phyloP scores from a whole-genome alignment of 2,888 invertebrate genomes.

The Phoenoteleia sp. region DNA sequence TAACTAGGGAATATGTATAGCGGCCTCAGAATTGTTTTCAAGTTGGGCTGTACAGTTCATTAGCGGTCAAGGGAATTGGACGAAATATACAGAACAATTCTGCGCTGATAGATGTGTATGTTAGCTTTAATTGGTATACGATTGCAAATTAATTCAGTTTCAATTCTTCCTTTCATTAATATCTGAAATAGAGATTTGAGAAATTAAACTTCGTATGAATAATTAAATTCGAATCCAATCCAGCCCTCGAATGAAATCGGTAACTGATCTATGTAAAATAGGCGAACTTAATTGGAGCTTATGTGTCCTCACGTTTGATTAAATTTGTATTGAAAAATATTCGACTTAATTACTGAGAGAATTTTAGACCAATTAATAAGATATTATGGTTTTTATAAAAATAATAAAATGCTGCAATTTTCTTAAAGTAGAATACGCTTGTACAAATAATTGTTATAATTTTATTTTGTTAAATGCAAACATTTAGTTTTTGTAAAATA shows the following conservation, averaged over 20 bases:
- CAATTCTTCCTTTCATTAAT: slow-evolving; percentile 27
- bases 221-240: slow-evolving; percentile 53
- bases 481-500: too few relatives aligned
- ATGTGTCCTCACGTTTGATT: slow-evolving; percentile 3
- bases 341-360: too few relatives aligned
- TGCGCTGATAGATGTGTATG: slow-evolving; percentile 19
- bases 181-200: slow-evolving; percentile 28
- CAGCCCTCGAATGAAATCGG: slow-evolving; percentile 30
- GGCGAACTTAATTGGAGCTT: slow-evolving; percentile 1
- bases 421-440: too few relatives aligned
- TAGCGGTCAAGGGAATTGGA: slow-evolving; percentile 56
- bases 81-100: slow-evolving; percentile 39
- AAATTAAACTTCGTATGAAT: neutral
- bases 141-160: slow-evolving; percentile 12
- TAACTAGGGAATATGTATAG: neutral
- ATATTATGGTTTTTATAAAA: too few relatives aligned
- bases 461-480: too few relatives aligned
- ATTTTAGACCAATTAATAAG: too few relatives aligned
- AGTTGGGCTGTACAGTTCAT: slow-evolving; percentile 42
- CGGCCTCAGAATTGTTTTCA: slow-evolving; percentile 44
- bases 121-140: slow-evolving; percentile 9
- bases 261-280: slow-evolving; percentile 57
- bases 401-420: too few relatives aligned
- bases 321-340: neutral
- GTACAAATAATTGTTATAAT: too few relatives aligned